A percentile compares a stretch with the other conserved stretches of the same genome.
These are phyloP conservation scores for Psittacula cyanocephala DNA, from an alignment of 2,113 vertebrate species.

Conservation along the genomic window DNA sequence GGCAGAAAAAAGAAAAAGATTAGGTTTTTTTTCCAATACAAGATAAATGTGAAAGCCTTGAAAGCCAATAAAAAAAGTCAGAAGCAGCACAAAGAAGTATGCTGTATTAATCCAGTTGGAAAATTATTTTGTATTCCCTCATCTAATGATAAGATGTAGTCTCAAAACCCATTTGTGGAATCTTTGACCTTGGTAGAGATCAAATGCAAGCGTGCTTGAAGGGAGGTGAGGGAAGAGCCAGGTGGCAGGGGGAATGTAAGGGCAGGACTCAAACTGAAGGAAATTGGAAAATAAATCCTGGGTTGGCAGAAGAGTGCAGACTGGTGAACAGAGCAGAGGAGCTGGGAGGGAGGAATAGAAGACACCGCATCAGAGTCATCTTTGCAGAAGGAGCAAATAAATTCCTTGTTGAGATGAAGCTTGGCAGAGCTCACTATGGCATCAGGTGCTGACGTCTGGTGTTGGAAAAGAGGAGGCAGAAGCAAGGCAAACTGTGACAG, in stretches of 20 bases:
- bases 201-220: not conserved
- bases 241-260: not conserved
- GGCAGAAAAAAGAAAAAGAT: not conserved
- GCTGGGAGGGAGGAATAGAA: conserved; percentile 19
- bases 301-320: not conserved
- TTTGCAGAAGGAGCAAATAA: conserved; percentile 44
- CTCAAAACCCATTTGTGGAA: conserved; percentile 1
- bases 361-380: conserved; percentile 5
- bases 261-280: not conserved
- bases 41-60: conserved; percentile 10
- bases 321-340: not conserved
- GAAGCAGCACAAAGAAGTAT: not conserved
- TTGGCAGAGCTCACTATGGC: conserved; percentile 47
- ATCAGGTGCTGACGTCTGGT: conserved; percentile 69
- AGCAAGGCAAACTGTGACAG: conserved; percentile 65
- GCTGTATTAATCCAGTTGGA: not conserved
- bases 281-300: conserved; percentile 48
- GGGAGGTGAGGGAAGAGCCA: not conserved
- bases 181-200: conserved; percentile 40
- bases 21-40: not conserved
- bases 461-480: conserved; percentile 56
- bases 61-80: not conserved
- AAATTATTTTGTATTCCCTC: not conserved
- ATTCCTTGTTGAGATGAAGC: conserved; percentile 42
- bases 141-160: not conserved